These are phyloP conservation scores for Taxidea taxus DNA, from an alignment of 2,113 vertebrate species.

Conservation along the genomic window DNA sequence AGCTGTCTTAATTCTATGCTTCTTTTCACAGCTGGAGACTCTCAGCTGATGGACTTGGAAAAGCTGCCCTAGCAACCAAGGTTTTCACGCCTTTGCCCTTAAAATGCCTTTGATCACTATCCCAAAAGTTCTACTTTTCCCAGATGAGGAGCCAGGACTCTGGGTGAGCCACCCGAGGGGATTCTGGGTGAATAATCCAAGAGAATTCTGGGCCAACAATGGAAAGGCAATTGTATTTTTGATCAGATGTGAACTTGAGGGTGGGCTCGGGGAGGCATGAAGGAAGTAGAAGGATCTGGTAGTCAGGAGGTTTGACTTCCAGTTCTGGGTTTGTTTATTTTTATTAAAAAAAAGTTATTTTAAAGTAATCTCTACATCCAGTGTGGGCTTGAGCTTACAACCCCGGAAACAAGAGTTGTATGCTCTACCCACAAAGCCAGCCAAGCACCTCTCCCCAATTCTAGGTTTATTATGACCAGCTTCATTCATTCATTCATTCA, in stretches of 20 bases:
- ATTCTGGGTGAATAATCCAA: neutral
- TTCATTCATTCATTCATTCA: neutral
- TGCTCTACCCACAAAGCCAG: neutral
- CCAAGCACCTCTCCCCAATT: neutral
- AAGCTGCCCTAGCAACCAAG: slow-evolving; percentile 24
- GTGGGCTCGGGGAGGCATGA: neutral
- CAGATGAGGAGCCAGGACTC: slow-evolving; percentile 1
- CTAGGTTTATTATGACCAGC: neutral
- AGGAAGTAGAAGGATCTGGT: neutral
- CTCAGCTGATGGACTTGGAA: neutral
- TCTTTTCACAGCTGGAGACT: slow-evolving; percentile 66
- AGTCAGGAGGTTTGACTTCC: neutral
- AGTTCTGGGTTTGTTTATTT: neutral
- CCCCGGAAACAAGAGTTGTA: neutral
- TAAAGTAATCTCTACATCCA: neutral
- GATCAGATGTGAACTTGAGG: neutral
- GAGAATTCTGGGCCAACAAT: neutral
- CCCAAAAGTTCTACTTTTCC: slow-evolving; percentile 60
- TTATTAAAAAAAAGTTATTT: neutral
- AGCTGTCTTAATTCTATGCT: slow-evolving; percentile 64
- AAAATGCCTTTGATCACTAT: slow-evolving; percentile 45
- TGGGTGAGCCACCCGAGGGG: neutral
- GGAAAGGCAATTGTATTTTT: neutral
- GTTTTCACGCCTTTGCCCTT: slow-evolving; percentile 43
- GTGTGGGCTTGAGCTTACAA: neutral